A percentile compares a stretch with the other conserved stretches of the same genome.
These are phyloP conservation scores for Paramormyrops hopkinsi DNA, from an alignment of 2,797 vertebrate genomes.

Conservation along the genomic window DNA sequence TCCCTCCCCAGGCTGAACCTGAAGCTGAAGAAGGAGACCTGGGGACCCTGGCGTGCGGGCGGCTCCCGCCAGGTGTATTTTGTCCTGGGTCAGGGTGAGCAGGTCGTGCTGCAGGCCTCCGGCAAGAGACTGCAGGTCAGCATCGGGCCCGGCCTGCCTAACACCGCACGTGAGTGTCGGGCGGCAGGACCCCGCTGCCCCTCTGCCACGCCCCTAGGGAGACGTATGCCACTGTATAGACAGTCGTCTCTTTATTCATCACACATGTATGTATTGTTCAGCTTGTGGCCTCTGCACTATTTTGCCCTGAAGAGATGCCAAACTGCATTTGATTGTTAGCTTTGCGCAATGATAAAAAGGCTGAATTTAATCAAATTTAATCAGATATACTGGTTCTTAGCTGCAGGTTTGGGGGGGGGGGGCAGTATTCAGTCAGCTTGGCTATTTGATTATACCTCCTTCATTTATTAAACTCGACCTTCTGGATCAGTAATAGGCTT, in stretches of 20 bases:
- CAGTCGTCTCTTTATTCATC: not conserved
- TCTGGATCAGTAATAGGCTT: not conserved
- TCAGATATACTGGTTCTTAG: not conserved
- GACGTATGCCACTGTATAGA: not conserved
- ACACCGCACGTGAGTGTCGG: constrained; percentile 84
- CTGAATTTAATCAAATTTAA: not conserved
- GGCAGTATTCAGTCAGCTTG: not conserved
- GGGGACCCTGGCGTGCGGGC: constrained; percentile 85
- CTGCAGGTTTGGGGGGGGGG: not conserved
- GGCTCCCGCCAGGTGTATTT: constrained; percentile 87
- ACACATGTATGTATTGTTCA: not conserved
- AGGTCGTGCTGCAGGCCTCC: constrained; percentile 76
- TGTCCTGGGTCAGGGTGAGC: constrained; percentile 77
- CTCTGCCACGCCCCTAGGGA: not conserved
- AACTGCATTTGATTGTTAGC: not conserved
- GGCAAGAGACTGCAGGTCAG: constrained; percentile 93
- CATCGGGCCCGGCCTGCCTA: constrained; percentile 86
- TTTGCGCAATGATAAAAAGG: not conserved
- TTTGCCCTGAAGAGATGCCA: not conserved
- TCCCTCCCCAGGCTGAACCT: constrained; percentile 75
- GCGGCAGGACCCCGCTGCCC: not conserved
- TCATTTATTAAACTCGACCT: not conserved
- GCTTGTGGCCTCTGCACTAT: not conserved
- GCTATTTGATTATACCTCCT: not conserved
- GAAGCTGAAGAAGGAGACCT: constrained; percentile 95